Conservation (phyloP, 2,797 vertebrate species). For the Artibeus jamaicensis region DNA sequence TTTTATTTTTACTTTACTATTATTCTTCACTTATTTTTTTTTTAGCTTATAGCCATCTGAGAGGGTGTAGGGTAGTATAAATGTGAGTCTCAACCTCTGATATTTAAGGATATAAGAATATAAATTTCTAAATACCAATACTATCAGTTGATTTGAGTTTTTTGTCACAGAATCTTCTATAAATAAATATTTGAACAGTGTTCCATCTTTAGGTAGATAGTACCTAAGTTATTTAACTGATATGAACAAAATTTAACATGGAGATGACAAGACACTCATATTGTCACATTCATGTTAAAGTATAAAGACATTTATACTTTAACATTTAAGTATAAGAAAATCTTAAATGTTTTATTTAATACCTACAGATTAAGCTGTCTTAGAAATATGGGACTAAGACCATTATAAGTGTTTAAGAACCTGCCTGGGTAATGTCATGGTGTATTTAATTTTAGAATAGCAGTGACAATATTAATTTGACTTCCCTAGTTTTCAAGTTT, state of each 20-base stretch:
- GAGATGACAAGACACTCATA: not conserved
- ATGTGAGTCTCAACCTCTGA: conserved; percentile 7
- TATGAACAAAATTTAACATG: not conserved
- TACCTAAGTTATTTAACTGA: not conserved
- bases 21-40: not conserved
- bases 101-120: not conserved
- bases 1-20: not conserved
- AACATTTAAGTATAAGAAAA: conserved; percentile 6
- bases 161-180: not conserved
- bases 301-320: not conserved
- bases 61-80: not conserved
- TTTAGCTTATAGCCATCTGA: not conserved
- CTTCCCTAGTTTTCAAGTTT: conserved; percentile 16
- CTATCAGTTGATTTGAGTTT: not conserved
- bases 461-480: conserved; percentile 19
- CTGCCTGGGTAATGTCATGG: not conserved
- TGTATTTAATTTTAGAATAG: conserved; percentile 35
- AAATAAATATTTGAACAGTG: not conserved
- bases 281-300: not conserved
- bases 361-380: not conserved
- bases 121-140: not conserved
- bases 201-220: not conserved
- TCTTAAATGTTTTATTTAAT: conserved; percentile 24
- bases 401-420: conserved; percentile 29
- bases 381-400: not conserved